Evolutionary conservation across 2,113 vertebrate species (phyloP), one percentile per base, ranked within the genome.

Genomic region (Oreochromis aureus): DNA sequence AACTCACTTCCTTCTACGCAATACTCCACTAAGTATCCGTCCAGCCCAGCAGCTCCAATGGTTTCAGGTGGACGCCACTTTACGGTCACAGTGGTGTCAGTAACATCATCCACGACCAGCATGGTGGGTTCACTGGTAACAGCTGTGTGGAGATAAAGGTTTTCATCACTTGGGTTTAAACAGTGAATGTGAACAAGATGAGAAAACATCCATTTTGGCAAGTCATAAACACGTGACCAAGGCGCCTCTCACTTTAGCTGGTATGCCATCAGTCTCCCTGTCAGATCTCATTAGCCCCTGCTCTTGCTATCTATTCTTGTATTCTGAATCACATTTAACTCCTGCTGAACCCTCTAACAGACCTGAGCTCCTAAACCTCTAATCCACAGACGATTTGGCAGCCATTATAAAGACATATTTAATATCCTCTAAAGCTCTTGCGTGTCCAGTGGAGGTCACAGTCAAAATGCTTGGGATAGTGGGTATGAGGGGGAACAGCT

Each of bases 31-130:
- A 97, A 92, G 91, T 99, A 99, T 89, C 99, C 99, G 0, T 99
- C 98, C 91, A 99, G 94, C 71, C 99, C 99, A 15, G 99, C 98
- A 0, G 98, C 99, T 51, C 99, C 99, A 0, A 99, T 99, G 82
- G 98, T 98, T 89, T 99, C 99, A 30, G 99, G 99, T 5, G 98
- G 98, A 58, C 98, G 96, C 99, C 99, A 99, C 90, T 98, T 99
- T 94, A 99, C 96, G 0, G 99, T 99, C 85, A 99, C 98, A 1
- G 97, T 93, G 36, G 85, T 97, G 89, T 99, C 99, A 0, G 98
- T 99, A 54, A 99, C 97, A 0, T 96, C 97, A 56, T 99, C 99
- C 81, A 99, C 97, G 13, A 97, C 96, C 93, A 99, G 95, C 84
- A 98, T 94, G 2, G 99, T 99, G 16, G 99, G 99, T 69, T 99